Percentiles rank a stretch among this genome's conserved stretches.
phyloP scores from a whole-genome alignment of 2,888 invertebrate species.

The Amiota communis region DNA sequence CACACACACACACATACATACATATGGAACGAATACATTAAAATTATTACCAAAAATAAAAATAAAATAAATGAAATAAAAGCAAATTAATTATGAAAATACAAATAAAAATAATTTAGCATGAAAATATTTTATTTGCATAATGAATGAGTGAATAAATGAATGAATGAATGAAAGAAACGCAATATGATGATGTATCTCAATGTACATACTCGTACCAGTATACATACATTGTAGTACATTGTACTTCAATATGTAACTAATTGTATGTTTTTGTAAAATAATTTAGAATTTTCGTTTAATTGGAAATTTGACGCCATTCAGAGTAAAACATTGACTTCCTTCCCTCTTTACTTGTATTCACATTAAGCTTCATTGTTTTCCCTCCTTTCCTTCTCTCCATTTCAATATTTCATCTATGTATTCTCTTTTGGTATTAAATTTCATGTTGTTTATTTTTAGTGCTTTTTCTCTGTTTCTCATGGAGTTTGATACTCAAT shows the following conservation, averaged over 20 bases:
- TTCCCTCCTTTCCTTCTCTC: not conserved
- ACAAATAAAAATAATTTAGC: slow-evolving; percentile 56
- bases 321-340: not conserved
- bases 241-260: not conserved
- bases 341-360: not conserved
- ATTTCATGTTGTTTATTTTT: slow-evolving; percentile 18
- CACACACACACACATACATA: slow-evolving; percentile 6
- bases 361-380: not conserved
- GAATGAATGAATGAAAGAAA: not conserved
- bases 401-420: not conserved
- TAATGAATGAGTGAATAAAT: not conserved
- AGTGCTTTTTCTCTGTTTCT: not conserved
- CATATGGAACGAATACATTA: slow-evolving; percentile 21
- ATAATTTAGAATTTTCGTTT: slow-evolving; percentile 28
- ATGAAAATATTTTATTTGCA: slow-evolving; percentile 40
- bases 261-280: slow-evolving; percentile 35
- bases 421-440: slow-evolving; percentile 10
- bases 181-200: slow-evolving; percentile 3
- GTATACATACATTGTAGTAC: too few relatives aligned
- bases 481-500: not conserved
- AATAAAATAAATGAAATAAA: slow-evolving; percentile 28
- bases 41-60: not conserved
- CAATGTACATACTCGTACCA: too few relatives aligned
- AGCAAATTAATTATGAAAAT: slow-evolving; percentile 58
- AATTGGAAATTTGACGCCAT: slow-evolving; percentile 27